A percentile compares a stretch with the other conserved stretches of the same genome.
Evolutionary conservation across 2,797 vertebrate genomes (phyloP).

Genomic region (Enteromius trimaculatus): DNA sequence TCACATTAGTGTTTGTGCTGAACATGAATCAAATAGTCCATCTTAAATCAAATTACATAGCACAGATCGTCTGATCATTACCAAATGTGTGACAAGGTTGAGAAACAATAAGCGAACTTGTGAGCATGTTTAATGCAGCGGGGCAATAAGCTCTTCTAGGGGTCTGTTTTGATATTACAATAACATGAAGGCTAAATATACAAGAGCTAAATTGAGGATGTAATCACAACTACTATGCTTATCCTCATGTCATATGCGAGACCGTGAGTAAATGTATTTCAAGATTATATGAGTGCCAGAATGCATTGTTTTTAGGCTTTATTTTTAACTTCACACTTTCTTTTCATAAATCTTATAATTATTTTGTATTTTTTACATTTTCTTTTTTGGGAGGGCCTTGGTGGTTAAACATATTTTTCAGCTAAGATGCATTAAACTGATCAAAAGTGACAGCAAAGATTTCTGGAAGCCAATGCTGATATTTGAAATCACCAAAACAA

Average conservation of each 20-base stretch:
- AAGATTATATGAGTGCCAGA: background rate
- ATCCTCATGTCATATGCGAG: background rate
- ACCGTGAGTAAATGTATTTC: background rate
- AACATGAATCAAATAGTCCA: constrained; percentile 12
- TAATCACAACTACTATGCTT: background rate
- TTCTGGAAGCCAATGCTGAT: no score
- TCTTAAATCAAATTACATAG: constrained; percentile 32
- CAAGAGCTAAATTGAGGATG: background rate
- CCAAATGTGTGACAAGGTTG: background rate
- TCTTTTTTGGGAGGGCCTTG: background rate
- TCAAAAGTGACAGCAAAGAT: background rate
- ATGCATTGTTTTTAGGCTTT: background rate
- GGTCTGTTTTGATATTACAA: background rate
- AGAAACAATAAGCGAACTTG: background rate
- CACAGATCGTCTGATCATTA: constrained; percentile 9
- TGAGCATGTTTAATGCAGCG: constrained; percentile 3
- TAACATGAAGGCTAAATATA: background rate
- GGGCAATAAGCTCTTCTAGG: background rate
- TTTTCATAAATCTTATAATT: background rate
- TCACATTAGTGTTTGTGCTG: constrained; percentile 27
- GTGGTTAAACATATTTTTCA: background rate
- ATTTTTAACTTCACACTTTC: background rate
- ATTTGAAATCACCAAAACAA: no score
- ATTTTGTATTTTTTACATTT: background rate
- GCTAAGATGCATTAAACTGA: background rate